Conservation (phyloP, 2,797 vertebrate genomes). For the Sebastes umbrosus region DNA sequence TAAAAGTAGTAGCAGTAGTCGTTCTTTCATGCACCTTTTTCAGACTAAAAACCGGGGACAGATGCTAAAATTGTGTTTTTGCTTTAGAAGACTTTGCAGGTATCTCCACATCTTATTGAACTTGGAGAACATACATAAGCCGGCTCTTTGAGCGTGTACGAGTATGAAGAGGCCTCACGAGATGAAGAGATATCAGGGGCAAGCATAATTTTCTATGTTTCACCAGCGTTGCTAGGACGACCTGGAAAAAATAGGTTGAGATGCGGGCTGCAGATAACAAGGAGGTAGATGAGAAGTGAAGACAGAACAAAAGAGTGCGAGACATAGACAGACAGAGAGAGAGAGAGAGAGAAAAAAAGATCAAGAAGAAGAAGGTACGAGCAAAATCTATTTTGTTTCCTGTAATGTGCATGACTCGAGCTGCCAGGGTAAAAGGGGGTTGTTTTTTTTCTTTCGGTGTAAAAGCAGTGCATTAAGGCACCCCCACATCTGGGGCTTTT, state of each 20-base stretch:
- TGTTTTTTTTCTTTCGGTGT: constrained; percentile 9
- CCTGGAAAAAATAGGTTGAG: constrained; percentile 81
- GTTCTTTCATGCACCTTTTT: constrained; percentile 10
- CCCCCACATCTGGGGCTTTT: constrained; percentile 38
- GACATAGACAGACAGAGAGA: constrained; percentile 6
- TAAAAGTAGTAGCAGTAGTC: constrained; percentile 14
- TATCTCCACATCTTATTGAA: constrained; percentile 61
- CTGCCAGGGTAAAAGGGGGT: constrained; percentile 29
- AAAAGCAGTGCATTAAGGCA: constrained; percentile 46
- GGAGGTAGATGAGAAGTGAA: constrained; percentile 65
- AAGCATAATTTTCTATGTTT: constrained; percentile 70
- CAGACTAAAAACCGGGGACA: constrained; percentile 18
- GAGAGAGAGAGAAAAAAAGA: background rate
- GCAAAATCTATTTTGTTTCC: constrained; percentile 52
- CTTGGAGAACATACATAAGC: constrained; percentile 33
- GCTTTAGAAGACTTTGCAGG: constrained; percentile 19
- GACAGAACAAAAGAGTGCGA: constrained; percentile 49
- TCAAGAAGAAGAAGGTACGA: constrained; percentile 6
- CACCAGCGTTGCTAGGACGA: constrained; percentile 80
- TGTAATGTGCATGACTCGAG: constrained; percentile 52
- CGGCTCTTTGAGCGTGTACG: constrained; percentile 37
- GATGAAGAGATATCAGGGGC: constrained; percentile 77
- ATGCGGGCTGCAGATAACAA: constrained; percentile 81
- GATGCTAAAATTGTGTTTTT: constrained; percentile 55
- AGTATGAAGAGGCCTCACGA: constrained; percentile 64